phyloP scores from a whole-genome alignment of 2,888 invertebrate species.

The Xanthia togata region DNA sequence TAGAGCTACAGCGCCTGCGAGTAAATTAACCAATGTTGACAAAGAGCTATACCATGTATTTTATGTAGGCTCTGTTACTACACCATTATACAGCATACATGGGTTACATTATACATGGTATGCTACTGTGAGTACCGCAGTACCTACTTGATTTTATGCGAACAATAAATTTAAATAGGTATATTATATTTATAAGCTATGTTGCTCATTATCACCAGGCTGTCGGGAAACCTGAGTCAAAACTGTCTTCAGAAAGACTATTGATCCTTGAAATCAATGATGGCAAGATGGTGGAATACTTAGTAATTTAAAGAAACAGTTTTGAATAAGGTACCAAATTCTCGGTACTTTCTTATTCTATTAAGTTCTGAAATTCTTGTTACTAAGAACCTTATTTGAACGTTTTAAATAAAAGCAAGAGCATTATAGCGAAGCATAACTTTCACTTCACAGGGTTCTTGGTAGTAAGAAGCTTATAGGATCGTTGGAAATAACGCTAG shows the following conservation, averaged over 20 bases:
- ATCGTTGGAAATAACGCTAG: background rate
- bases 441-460: background rate
- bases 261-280: too few relatives aligned
- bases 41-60: slow-evolving; percentile 51
- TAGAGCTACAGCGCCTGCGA: slow-evolving; percentile 31
- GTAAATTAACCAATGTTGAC: slow-evolving; percentile 52
- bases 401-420: background rate
- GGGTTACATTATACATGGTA: background rate
- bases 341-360: background rate
- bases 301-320: background rate
- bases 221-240: background rate
- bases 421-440: background rate
- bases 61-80: slow-evolving; percentile 32
- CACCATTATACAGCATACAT: slow-evolving; percentile 5
- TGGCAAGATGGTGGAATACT: background rate
- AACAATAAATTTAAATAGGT: too few relatives aligned
- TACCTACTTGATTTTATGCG: background rate
- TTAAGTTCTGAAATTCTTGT: too few relatives aligned
- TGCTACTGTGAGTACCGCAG: background rate
- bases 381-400: background rate
- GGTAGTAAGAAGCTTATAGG: slow-evolving; percentile 5
- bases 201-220: background rate
- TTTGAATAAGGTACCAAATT: background rate
- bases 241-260: background rate
- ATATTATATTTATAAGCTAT: background rate